A percentile compares a stretch with the other conserved stretches of the same genome.
These are phyloP conservation scores for Camponotus pennsylvanicus DNA, from an alignment of 1,140 invertebrate species.

Conservation along the genomic window DNA sequence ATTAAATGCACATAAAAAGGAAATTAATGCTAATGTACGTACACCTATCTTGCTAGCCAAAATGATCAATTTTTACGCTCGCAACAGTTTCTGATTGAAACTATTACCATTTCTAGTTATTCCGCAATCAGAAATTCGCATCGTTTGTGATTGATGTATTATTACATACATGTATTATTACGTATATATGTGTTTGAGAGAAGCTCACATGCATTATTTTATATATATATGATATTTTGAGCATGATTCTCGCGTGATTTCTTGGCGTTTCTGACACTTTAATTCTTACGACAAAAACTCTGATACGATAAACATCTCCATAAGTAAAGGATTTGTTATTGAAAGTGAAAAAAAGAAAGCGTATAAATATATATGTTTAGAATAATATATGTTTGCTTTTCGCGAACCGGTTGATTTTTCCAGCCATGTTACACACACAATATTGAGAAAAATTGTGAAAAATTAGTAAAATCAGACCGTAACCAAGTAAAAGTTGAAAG, in stretches of 20 bases:
- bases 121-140: not conserved
- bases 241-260: not conserved
- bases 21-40: not conserved
- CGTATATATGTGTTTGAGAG: no score
- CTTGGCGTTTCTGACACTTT: not conserved
- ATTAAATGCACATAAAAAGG: not conserved
- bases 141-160: not conserved
- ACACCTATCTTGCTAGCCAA: not conserved
- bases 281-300: constrained; percentile 12
- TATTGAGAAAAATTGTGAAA: not conserved
- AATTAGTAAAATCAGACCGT: constrained; percentile 41
- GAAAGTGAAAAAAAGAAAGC: not conserved
- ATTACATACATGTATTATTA: not conserved
- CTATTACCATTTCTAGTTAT: not conserved
- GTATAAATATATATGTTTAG: not conserved
- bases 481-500: constrained; percentile 47
- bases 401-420: constrained; percentile 1
- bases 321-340: not conserved
- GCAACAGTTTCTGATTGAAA: not conserved
- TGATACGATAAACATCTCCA: not conserved
- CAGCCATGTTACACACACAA: not conserved
- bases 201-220: constrained; percentile 30
- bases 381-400: not conserved
- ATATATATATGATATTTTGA: constrained; percentile 14
- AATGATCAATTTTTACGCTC: not conserved